A percentile compares a stretch with the other conserved stretches of the same genome.
These are phyloP conservation scores for Leptodactylus fuscus DNA, from an alignment of 2,113 vertebrate species.

Conservation along the genomic window DNA sequence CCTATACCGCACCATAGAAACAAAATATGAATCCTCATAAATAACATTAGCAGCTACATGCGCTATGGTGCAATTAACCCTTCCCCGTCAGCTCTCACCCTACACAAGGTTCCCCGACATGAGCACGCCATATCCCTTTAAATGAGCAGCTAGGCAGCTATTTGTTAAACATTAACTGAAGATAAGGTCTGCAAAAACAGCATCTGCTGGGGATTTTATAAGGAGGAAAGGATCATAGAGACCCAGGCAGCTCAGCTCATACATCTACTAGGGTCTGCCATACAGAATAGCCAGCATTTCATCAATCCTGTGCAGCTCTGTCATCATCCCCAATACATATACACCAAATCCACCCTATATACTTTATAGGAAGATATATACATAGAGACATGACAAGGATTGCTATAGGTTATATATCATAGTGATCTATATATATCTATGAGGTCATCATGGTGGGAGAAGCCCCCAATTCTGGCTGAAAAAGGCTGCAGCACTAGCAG, in stretches of 20 bases:
- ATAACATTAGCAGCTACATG: neutral
- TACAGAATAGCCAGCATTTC: neutral
- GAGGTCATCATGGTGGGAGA: neutral
- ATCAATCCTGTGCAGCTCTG: neutral
- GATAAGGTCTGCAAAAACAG: conserved; percentile 21
- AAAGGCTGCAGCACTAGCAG: neutral
- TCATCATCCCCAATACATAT: neutral
- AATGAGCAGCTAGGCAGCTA: neutral
- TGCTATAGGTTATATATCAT: too few relatives aligned
- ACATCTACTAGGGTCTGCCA: neutral
- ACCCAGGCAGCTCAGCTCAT: neutral
- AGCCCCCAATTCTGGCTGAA: neutral
- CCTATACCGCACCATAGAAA: conserved; percentile 5
- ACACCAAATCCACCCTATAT: neutral
- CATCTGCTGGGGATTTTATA: conserved; percentile 11
- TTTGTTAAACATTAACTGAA: conserved; percentile 24
- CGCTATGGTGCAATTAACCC: neutral
- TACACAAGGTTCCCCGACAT: neutral
- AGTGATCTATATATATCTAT: too few relatives aligned
- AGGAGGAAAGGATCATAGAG: neutral
- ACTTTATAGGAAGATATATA: neutral
- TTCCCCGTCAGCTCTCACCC: neutral
- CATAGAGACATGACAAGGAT: too few relatives aligned
- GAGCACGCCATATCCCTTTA: neutral
- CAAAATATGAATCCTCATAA: neutral